phyloP scores from a whole-genome alignment of 2,888 invertebrate genomes.

The Fabriciana adippe region DNA sequence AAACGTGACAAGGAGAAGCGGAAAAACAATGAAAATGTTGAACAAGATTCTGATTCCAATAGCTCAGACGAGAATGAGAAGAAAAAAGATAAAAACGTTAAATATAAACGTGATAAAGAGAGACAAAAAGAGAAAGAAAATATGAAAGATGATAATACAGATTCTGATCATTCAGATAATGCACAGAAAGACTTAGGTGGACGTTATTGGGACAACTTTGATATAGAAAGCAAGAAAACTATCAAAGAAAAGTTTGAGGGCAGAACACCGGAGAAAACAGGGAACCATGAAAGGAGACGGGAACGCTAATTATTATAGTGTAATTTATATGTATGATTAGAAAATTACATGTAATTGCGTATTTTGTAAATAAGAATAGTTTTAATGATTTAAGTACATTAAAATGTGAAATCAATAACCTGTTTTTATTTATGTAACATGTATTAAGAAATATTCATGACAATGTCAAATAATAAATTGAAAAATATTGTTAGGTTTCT shows the following conservation, averaged over 20 bases:
- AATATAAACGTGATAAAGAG: background rate
- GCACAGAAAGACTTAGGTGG: slow-evolving; percentile 34
- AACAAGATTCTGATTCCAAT: slow-evolving; percentile 35
- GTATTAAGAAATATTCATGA: too few relatives aligned
- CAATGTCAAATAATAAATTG: too few relatives aligned
- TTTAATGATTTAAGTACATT: too few relatives aligned
- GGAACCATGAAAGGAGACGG: slow-evolving; percentile 35
- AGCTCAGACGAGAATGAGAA: slow-evolving; percentile 7
- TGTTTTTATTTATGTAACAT: too few relatives aligned
- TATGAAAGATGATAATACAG: background rate
- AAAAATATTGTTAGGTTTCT: too few relatives aligned
- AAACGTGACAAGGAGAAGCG: slow-evolving; percentile 30
- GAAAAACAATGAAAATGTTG: slow-evolving; percentile 40
- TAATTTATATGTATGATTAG: background rate
- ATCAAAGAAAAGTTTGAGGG: slow-evolving; percentile 35
- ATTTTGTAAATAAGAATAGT: slow-evolving; percentile 30
- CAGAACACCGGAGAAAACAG: slow-evolving; percentile 28
- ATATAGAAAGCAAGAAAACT: slow-evolving; percentile 43
- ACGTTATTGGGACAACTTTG: slow-evolving; percentile 51
- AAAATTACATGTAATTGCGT: background rate
- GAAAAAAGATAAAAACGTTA: slow-evolving; percentile 3
- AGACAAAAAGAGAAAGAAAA: background rate
- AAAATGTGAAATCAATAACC: too few relatives aligned
- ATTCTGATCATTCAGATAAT: background rate
- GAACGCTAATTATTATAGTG: slow-evolving; percentile 20